Percentiles rank a stretch among this genome's conserved stretches.
These are phyloP conservation scores for Pseudachorutes palmiensis DNA, from an alignment of 1,140 invertebrate species.

Conservation along the genomic window DNA sequence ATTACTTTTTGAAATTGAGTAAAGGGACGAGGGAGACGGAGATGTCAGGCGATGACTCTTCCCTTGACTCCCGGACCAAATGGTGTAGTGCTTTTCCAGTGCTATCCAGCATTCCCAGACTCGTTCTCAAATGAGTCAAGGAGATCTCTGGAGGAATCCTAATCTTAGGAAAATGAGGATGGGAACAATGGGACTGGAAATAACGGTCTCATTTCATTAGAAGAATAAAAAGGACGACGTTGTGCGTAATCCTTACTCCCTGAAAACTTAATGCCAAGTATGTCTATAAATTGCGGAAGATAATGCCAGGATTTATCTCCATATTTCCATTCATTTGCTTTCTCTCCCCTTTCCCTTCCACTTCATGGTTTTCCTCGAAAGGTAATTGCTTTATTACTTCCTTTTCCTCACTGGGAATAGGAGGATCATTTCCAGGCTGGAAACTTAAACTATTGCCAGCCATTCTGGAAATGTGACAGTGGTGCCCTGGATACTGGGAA, in stretches of 20 bases:
- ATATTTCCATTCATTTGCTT: conserved; percentile 12
- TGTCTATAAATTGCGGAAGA: conserved; percentile 3
- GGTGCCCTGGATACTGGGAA: too few species aligned
- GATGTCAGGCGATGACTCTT: neutral
- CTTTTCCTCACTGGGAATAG: too few species aligned
- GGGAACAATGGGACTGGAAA: conserved; percentile 7
- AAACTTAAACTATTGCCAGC: too few species aligned
- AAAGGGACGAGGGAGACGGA: neutral
- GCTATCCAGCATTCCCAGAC: too few species aligned
- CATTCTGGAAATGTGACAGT: too few species aligned
- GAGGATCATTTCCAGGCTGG: too few species aligned
- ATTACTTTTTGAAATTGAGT: conserved; percentile 10
- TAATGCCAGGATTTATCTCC: conserved; percentile 12
- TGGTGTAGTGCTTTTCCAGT: neutral
- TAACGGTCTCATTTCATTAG: conserved; percentile 5
- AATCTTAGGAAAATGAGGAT: conserved; percentile 7
- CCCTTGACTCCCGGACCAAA: too few species aligned
- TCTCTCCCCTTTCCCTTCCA: conserved; percentile 2
- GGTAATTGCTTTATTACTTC: conserved; percentile 10
- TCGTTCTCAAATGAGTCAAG: conserved; percentile 3
- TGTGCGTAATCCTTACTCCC: neutral
- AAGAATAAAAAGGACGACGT: neutral
- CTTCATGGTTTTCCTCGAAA: too few species aligned
- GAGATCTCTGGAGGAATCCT: neutral
- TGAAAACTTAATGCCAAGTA: neutral